Evolutionary conservation across 2,888 invertebrate genomes (phyloP), one percentile per base, ranked within the genome.

Genomic region (Andrena haemorrhoa): DNA sequence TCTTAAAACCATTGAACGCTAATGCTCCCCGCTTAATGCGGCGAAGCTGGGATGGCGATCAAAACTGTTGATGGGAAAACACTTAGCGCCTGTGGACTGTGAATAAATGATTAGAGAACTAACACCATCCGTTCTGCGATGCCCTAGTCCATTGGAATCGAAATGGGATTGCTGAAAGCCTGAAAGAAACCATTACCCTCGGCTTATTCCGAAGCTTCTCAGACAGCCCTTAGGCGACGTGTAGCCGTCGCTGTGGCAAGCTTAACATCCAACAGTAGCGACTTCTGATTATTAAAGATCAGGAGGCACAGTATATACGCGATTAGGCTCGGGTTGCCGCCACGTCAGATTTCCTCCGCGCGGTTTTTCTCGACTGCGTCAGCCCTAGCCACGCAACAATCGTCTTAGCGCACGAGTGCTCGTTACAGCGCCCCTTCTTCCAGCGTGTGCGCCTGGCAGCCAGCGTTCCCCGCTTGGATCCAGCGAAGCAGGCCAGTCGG

Each of bases 401-500:
- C 61, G 20, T 60, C 60, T n/a, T n/a, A 12, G 7, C 1, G 60
- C 31, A 60, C 61, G 61, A 61, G 20, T 20, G 33, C 33, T 35
- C 33, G 10, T 61, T 61, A 61, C 33, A 33, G 33, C 8, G 1
- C 10, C 20, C 20, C 10, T 20, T 20, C 61, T 29, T 29, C 12
- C n/a, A 20, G 33, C 23, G 12, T 60, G 16, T 63, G 31, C 51
- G 51, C 53, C 49, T 72, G 63, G 61, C 60, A 60, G 53, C 56
- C 26, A 61, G 33, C 35, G 12, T 35, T 35, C n/a, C 29, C 61
- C n/a, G 33, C 10, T 35, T 20, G 61, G 20, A 33, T 23, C 23
- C 56, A 56, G 56, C 71, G 77, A 71, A 78, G 20, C 53, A 63
- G 72, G 47, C 35, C 35, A 10, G 33, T n/a, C 58, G 66, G 68